phyloP scores from a whole-genome alignment of 2,888 invertebrate species.

The Nycteola revayana region DNA sequence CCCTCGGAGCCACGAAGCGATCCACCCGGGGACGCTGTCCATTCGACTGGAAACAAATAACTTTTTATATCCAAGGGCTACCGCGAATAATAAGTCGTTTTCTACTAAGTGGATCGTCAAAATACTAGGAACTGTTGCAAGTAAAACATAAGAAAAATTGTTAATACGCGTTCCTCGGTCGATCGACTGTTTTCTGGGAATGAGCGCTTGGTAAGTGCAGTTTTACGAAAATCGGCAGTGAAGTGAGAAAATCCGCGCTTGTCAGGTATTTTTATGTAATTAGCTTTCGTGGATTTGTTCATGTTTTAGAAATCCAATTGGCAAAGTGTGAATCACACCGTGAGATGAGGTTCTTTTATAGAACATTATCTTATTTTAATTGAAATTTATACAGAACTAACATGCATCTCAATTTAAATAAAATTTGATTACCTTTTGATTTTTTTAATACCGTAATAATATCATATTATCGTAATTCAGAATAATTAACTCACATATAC shows the following conservation, averaged over 20 bases:
- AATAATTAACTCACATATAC: too few relatives aligned
- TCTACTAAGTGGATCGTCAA: conserved; percentile 36
- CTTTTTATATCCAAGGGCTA: conserved; percentile 36
- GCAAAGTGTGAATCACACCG: conserved; percentile 22
- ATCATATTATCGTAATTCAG: too few relatives aligned
- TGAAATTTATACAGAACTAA: too few relatives aligned
- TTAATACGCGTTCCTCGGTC: conserved; percentile 40
- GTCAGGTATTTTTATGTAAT: conserved; percentile 14
- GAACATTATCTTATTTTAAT: too few relatives aligned
- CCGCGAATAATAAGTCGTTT: conserved; percentile 42
- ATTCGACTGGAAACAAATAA: conserved; percentile 46
- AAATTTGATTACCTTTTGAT: too few relatives aligned
- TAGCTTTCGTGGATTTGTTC: conserved; percentile 35
- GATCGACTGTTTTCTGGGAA: conserved; percentile 42
- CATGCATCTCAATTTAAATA: too few relatives aligned
- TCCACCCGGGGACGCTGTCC: conserved; percentile 53
- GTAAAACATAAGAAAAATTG: conserved; percentile 22
- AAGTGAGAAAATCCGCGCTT: conserved; percentile 24
- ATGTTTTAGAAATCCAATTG: conserved; percentile 22
- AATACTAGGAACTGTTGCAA: conserved; percentile 38
- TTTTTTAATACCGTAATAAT: too few relatives aligned
- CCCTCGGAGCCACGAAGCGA: conserved; percentile 63
- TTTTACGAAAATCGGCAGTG: conserved; percentile 43
- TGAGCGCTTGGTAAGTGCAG: conserved; percentile 27
- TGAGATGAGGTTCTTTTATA: background rate